These are phyloP conservation scores for Panorpa germanica DNA, from an alignment of 2,888 invertebrate species.

Conservation along the genomic window DNA sequence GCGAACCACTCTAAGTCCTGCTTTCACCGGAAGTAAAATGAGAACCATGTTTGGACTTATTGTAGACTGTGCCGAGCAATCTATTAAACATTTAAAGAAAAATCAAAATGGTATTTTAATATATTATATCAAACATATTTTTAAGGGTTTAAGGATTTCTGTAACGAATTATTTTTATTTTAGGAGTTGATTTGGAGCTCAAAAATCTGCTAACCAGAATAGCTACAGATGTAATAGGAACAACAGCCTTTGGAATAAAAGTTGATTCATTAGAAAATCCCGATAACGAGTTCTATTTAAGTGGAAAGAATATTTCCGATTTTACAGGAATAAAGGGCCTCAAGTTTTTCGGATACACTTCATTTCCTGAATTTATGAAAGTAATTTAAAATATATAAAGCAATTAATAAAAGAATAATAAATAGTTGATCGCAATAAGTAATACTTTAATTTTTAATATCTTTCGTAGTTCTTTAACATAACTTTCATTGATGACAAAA, in stretches of 20 bases:
- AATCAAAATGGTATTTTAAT: too few relatives aligned
- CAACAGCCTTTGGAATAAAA: slow-evolving; percentile 25
- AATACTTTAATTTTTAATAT: too few relatives aligned
- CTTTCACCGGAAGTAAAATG: slow-evolving; percentile 32
- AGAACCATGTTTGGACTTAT: slow-evolving; percentile 23
- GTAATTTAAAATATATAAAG: too few relatives aligned
- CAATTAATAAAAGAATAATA: too few relatives aligned
- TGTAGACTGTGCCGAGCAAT: slow-evolving; percentile 14
- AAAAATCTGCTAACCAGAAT: slow-evolving; percentile 21
- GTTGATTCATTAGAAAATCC: slow-evolving; percentile 17
- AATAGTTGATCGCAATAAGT: too few relatives aligned
- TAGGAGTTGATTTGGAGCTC: slow-evolving; percentile 19
- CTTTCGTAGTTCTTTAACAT: too few relatives aligned
- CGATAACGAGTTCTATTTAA: slow-evolving; percentile 17
- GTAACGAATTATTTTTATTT: too few relatives aligned
- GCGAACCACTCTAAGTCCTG: slow-evolving; percentile 26
- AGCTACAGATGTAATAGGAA: slow-evolving; percentile 26
- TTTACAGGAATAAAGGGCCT: slow-evolving; percentile 2
- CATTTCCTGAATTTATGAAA: slow-evolving; percentile 3
- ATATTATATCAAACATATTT: slow-evolving; percentile 13
- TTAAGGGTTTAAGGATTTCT: too few relatives aligned
- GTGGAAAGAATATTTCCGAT: slow-evolving; percentile 8
- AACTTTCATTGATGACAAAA: slow-evolving; percentile 15
- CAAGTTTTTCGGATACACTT: neutral
- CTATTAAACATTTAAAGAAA: too few relatives aligned